Conservation (phyloP, 2,113 vertebrate species). For the Nycticebus coucang region DNA sequence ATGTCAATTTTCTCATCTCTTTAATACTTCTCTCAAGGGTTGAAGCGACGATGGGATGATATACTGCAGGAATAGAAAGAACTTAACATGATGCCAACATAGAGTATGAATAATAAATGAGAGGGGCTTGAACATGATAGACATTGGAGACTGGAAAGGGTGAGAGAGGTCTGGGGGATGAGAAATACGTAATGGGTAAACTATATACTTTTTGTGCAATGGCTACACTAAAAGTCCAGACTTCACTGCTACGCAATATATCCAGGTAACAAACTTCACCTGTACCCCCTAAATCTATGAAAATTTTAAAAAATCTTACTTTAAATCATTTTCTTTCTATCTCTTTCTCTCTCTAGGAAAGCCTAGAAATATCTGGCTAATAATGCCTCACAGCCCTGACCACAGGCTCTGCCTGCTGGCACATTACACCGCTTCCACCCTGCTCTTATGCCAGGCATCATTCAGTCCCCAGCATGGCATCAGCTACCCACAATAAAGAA, state of each 20-base stretch:
- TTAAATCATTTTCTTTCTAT: conserved; percentile 47
- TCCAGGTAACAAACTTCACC: too few relatives aligned
- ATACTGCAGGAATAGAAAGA: not conserved
- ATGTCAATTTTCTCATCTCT: not conserved
- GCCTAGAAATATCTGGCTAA: conserved; percentile 61
- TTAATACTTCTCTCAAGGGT: not conserved
- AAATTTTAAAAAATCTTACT: too few relatives aligned
- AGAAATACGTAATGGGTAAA: too few relatives aligned
- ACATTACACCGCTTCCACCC: conserved; percentile 43
- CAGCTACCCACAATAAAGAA: conserved; percentile 44
- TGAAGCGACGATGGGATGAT: not conserved
- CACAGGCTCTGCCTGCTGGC: conserved; percentile 57
- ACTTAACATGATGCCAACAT: not conserved
- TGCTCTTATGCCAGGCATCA: conserved; percentile 35
- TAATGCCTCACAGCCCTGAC: conserved; percentile 44
- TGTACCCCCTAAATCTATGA: too few relatives aligned
- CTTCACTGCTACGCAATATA: too few relatives aligned
- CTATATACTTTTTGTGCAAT: too few relatives aligned
- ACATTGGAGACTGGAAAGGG: too few relatives aligned
- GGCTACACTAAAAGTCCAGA: too few relatives aligned
- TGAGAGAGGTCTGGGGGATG: too few relatives aligned
- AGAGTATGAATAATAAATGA: conserved; percentile 22
- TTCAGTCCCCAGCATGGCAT: conserved; percentile 17
- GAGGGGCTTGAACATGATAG: not conserved
- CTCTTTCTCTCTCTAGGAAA: conserved; percentile 65